A percentile compares a stretch with the other conserved stretches of the same genome.
Conservation (phyloP, 2,113 vertebrate species). For the Campylomormyrus numenius region DNA sequence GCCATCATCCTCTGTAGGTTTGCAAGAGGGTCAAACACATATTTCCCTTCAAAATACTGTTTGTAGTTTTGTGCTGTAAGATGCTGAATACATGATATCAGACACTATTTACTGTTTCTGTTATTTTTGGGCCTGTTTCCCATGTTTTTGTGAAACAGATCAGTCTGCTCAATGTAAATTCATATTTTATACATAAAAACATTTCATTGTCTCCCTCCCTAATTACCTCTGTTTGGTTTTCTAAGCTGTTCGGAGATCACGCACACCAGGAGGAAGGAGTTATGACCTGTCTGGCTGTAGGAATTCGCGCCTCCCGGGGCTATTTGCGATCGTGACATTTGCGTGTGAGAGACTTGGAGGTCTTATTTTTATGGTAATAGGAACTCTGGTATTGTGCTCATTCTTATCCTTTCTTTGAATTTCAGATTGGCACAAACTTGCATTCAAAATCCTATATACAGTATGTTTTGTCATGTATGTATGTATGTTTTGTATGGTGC, state of each 20-base stretch:
- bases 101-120: not conserved
- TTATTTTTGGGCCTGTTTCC: not conserved
- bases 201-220: not conserved
- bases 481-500: not conserved
- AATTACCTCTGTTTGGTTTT: not conserved
- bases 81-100: not conserved
- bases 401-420: not conserved
- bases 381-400: not conserved
- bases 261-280: not conserved
- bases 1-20: not conserved
- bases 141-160: not conserved
- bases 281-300: not conserved
- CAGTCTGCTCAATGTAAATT: not conserved
- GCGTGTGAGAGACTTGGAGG: not conserved
- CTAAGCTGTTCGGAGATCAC: not conserved
- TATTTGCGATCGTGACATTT: not conserved
- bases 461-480: not conserved
- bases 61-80: not conserved
- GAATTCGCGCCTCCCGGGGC: not conserved
- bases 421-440: not conserved
- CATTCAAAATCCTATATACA: not conserved
- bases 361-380: not conserved
- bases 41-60: not conserved
- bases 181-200: slow-evolving; percentile 1
- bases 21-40: not conserved